A percentile compares a stretch with the other conserved stretches of the same genome.
Evolutionary conservation across 2,888 invertebrate species (phyloP).

Genomic region (Carcina quercana): DNA sequence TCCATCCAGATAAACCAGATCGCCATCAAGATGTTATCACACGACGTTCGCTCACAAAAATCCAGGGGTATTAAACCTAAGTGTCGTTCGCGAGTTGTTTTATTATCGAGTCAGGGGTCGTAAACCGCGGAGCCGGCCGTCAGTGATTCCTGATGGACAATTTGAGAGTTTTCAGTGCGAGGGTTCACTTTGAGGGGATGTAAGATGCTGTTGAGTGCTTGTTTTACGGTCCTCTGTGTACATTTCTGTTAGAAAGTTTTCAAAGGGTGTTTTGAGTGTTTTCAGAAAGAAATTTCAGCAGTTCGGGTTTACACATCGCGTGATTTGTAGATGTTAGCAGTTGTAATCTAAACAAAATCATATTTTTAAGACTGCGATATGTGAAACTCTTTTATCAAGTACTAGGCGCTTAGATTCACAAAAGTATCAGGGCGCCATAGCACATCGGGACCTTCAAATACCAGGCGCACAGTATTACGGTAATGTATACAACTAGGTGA

Average conservation of each 20-base stretch:
- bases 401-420: too few species aligned
- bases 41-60: slow-evolving; percentile 37
- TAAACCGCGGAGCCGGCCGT: slow-evolving; percentile 51
- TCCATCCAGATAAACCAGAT: too few species aligned
- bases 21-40: slow-evolving; percentile 9
- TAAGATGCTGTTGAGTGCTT: slow-evolving; percentile 35
- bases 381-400: too few species aligned
- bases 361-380: too few species aligned
- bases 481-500: too few species aligned
- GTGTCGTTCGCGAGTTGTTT: slow-evolving; percentile 63
- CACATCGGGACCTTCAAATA: too few species aligned
- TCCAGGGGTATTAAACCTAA: slow-evolving; percentile 52
- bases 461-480: too few species aligned
- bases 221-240: slow-evolving; percentile 30
- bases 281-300: neutral
- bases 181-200: too few species aligned
- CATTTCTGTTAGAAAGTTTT: slow-evolving; percentile 13
- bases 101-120: slow-evolving; percentile 48
- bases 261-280: slow-evolving; percentile 1
- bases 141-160: slow-evolving; percentile 71
- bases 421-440: too few species aligned
- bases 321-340: too few species aligned
- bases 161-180: slow-evolving; percentile 60
- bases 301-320: too few species aligned
- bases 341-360: too few species aligned